Percentiles rank a stretch among this genome's conserved stretches.
Evolutionary conservation across 2,797 vertebrate genomes (phyloP).

Genomic region (Manis javanica): DNA sequence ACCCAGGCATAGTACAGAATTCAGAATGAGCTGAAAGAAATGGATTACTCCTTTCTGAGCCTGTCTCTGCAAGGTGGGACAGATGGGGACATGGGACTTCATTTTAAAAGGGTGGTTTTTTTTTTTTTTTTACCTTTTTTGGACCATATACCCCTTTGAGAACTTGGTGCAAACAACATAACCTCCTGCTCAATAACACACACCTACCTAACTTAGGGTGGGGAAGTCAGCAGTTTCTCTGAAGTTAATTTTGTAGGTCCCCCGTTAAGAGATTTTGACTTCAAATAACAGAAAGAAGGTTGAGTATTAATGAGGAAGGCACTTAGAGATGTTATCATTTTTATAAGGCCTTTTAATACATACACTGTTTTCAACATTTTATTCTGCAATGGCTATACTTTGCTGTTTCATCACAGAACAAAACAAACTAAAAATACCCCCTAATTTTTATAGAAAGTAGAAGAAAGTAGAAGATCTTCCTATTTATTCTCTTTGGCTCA

Average conservation of each 20-base stretch:
- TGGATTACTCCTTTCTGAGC: neutral
- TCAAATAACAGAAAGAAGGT: neutral
- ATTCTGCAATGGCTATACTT: neutral
- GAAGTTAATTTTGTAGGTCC: neutral
- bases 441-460: neutral
- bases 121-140: neutral
- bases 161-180: neutral
- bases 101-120: neutral
- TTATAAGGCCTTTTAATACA: neutral
- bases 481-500: neutral
- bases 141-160: neutral
- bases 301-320: neutral
- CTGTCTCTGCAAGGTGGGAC: neutral
- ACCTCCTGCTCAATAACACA: neutral
- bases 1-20: neutral
- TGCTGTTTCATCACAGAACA: neutral
- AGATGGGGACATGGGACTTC: neutral
- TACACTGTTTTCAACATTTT: neutral
- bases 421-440: neutral
- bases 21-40: neutral
- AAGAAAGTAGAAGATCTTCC: neutral
- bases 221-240: neutral
- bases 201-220: neutral
- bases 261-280: neutral
- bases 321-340: neutral